These are phyloP conservation scores for Oscheius myriophilus DNA, from an alignment of 2,888 invertebrate genomes.

Conservation along the genomic window DNA sequence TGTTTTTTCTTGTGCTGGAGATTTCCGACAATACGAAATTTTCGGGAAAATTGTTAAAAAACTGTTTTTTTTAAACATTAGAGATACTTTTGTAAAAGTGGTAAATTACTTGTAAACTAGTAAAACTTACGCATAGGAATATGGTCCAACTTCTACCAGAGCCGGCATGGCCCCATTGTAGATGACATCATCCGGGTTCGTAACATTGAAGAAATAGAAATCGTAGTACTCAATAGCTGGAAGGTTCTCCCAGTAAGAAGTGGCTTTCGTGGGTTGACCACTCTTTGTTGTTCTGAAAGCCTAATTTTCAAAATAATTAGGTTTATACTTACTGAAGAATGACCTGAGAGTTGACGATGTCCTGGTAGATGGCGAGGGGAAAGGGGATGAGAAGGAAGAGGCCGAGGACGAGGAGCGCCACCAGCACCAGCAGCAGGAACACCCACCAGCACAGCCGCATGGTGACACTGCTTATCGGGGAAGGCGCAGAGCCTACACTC, in stretches of 20 bases:
- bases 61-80: too few relatives aligned
- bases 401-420: conserved; percentile 38
- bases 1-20: too few relatives aligned
- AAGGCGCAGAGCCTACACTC: too few relatives aligned
- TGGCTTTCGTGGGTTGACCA: conserved; percentile 45
- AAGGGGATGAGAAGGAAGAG: conserved; percentile 49
- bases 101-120: too few relatives aligned
- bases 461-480: conserved; percentile 22
- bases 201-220: conserved; percentile 49
- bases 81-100: too few relatives aligned
- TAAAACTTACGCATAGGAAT: conserved; percentile 49
- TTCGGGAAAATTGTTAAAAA: too few relatives aligned
- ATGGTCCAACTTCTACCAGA: conserved; percentile 50
- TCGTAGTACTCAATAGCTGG: conserved; percentile 43
- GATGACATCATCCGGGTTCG: conserved; percentile 53
- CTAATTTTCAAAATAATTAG: neutral
- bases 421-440: conserved; percentile 34
- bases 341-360: conserved; percentile 48
- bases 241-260: conserved; percentile 44
- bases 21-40: too few relatives aligned
- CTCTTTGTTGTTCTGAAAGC: conserved; percentile 36
- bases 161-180: conserved; percentile 47
- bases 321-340: conserved; percentile 42
- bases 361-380: conserved; percentile 46
- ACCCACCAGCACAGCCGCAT: conserved; percentile 31